These are phyloP conservation scores for Oryzias celebensis DNA, from an alignment of 2,113 vertebrate species.

Conservation along the genomic window DNA sequence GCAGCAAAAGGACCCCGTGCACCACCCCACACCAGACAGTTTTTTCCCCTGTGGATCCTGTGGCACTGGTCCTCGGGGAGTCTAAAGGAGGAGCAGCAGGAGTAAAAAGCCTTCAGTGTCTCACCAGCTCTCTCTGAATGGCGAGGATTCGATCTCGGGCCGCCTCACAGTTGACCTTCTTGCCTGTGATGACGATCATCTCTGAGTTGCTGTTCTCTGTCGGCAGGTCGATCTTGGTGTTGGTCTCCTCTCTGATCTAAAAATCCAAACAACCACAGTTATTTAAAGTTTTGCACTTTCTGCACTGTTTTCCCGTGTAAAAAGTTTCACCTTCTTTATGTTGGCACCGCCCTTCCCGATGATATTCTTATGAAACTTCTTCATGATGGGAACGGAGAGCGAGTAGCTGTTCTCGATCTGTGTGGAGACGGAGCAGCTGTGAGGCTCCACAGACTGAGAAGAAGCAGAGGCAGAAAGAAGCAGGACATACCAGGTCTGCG, in stretches of 20 bases:
- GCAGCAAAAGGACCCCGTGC: too few species aligned
- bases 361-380: conserved; percentile 86
- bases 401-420: conserved; percentile 84
- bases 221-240: conserved; percentile 85
- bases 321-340: conserved; percentile 80
- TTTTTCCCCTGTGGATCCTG: too few species aligned
- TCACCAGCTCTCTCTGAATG: conserved; percentile 84
- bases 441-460: not conserved
- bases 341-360: conserved; percentile 84
- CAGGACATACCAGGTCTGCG: conserved; percentile 72
- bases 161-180: conserved; percentile 79
- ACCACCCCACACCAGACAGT: too few species aligned
- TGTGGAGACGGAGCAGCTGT: not conserved
- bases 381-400: conserved; percentile 82
- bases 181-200: conserved; percentile 83
- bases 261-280: not conserved
- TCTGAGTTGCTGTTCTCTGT: conserved; percentile 86
- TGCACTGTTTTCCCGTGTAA: not conserved
- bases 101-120: conserved; percentile 8
- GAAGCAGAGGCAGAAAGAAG: not conserved
- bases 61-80: too few species aligned
- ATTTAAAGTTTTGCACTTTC: not conserved
- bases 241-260: conserved; percentile 85
- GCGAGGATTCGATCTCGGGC: conserved; percentile 80
- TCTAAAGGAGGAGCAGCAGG: too few species aligned